A percentile compares a stretch with the other conserved stretches of the same genome.
These are phyloP conservation scores for Alligator mississippiensis DNA, from an alignment of 2,113 vertebrate genomes.

Conservation along the genomic window DNA sequence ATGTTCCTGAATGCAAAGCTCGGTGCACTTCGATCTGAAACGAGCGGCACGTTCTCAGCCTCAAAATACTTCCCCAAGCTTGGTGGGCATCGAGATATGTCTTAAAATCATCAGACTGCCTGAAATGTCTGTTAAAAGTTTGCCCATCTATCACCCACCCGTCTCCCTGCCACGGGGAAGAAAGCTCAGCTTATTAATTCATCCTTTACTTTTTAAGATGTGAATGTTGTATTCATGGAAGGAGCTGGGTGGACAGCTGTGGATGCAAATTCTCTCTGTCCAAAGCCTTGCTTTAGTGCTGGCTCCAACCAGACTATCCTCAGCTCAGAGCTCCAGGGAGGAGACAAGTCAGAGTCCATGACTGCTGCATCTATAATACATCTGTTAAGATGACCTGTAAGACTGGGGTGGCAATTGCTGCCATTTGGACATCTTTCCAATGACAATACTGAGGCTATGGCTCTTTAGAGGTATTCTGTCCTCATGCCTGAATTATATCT, in stretches of 20 bases:
- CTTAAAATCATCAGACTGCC: neutral
- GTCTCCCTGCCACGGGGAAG: neutral
- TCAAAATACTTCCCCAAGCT: neutral
- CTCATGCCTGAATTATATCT: neutral
- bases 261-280: neutral
- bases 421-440: neutral
- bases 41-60: neutral
- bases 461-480: neutral
- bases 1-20: neutral
- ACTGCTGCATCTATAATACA: fast-evolving
- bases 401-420: fast-evolving
- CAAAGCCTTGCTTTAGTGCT: neutral
- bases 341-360: too few relatives aligned
- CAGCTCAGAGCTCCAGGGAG: neutral
- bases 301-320: neutral
- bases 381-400: neutral
- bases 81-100: neutral
- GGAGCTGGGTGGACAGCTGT: too few relatives aligned
- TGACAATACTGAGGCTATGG: fast-evolving
- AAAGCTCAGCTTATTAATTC: neutral
- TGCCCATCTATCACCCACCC: too few relatives aligned
- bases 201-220: neutral
- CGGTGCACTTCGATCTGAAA: too few relatives aligned
- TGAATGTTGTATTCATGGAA: neutral
- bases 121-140: neutral